These are phyloP conservation scores for Rhagophthalmus giganteus DNA, from an alignment of 2,888 invertebrate species.

Conservation along the genomic window DNA sequence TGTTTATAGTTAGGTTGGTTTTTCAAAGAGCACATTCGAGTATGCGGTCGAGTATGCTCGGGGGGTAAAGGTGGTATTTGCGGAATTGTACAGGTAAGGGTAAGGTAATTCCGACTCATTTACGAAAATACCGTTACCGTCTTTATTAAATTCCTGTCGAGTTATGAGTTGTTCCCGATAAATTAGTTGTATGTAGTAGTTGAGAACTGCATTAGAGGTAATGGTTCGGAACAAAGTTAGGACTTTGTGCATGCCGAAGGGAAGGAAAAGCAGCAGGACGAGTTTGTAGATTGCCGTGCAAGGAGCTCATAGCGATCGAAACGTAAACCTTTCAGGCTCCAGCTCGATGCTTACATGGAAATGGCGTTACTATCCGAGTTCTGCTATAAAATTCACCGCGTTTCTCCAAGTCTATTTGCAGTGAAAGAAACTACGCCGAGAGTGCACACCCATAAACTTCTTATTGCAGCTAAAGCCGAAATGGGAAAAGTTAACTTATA, in stretches of 20 bases:
- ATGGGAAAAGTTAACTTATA: slow-evolving; percentile 20
- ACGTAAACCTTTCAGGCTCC: slow-evolving; percentile 30
- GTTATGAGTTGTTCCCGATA: slow-evolving; percentile 33
- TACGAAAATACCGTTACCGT: slow-evolving; percentile 28
- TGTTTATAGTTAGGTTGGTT: slow-evolving; percentile 1
- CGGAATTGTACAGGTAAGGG: slow-evolving; percentile 29
- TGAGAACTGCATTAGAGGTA: slow-evolving; percentile 38
- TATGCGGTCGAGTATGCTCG: slow-evolving; percentile 19
- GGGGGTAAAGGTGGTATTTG: slow-evolving; percentile 23
- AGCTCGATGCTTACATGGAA: slow-evolving; percentile 30
- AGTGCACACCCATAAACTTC: slow-evolving; percentile 28
- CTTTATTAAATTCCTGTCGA: slow-evolving; percentile 36
- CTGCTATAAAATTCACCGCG: slow-evolving; percentile 30
- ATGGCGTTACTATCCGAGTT: slow-evolving; percentile 33
- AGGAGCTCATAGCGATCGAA: slow-evolving; percentile 29
- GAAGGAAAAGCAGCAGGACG: slow-evolving; percentile 33
- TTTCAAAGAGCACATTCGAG: slow-evolving; percentile 6
- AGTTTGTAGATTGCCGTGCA: slow-evolving; percentile 31
- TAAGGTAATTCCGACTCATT: slow-evolving; percentile 27
- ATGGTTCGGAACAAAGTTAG: slow-evolving; percentile 40
- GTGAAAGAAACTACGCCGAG: slow-evolving; percentile 29
- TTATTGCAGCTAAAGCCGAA: slow-evolving; percentile 24
- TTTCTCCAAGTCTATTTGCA: slow-evolving; percentile 31
- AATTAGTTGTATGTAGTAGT: slow-evolving; percentile 37
- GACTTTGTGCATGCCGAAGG: slow-evolving; percentile 31